Evolutionary conservation across 2,888 invertebrate species (phyloP).

Genomic region (Drosophila greeni): DNA sequence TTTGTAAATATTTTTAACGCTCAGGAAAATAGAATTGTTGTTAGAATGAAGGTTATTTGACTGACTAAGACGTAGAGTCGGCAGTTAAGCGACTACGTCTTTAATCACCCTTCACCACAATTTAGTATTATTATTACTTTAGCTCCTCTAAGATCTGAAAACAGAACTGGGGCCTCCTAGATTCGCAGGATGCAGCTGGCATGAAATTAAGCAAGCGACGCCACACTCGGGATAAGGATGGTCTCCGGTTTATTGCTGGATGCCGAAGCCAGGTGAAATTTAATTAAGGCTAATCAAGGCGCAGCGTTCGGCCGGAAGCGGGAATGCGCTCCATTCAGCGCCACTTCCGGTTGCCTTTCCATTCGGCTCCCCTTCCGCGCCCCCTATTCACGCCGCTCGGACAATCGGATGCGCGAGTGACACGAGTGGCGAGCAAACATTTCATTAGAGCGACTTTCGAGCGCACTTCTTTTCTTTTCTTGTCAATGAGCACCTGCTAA

Average conservation of each 20-base stretch:
- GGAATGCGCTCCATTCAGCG: constrained; percentile 51
- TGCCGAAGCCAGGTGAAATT: constrained; percentile 53
- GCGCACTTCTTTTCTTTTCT: constrained; percentile 43
- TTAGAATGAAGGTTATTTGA: not conserved
- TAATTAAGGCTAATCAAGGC: constrained; percentile 71
- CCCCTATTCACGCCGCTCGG: constrained; percentile 2
- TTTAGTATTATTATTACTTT: not conserved
- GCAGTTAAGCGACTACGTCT: not conserved
- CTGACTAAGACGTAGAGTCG: not conserved
- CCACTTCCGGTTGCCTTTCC: constrained; percentile 53
- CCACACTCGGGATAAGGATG: not conserved
- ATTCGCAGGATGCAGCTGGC: not conserved
- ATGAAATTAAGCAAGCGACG: not conserved
- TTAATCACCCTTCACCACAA: not conserved
- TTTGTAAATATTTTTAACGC: not conserved
- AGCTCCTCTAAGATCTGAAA: too few species aligned
- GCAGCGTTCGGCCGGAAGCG: constrained; percentile 56
- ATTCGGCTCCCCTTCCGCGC: constrained; percentile 20
- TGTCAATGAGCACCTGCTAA: constrained; percentile 57
- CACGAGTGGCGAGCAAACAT: constrained; percentile 72
- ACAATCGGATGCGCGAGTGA: constrained; percentile 66
- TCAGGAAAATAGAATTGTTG: not conserved
- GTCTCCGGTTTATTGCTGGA: constrained; percentile 4
- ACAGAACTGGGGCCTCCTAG: too few species aligned
- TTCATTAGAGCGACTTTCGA: constrained; percentile 68